Evolutionary conservation across 2,888 invertebrate species (phyloP), one percentile per base, ranked within the genome.

Genomic region (Choreutis nemorana): DNA sequence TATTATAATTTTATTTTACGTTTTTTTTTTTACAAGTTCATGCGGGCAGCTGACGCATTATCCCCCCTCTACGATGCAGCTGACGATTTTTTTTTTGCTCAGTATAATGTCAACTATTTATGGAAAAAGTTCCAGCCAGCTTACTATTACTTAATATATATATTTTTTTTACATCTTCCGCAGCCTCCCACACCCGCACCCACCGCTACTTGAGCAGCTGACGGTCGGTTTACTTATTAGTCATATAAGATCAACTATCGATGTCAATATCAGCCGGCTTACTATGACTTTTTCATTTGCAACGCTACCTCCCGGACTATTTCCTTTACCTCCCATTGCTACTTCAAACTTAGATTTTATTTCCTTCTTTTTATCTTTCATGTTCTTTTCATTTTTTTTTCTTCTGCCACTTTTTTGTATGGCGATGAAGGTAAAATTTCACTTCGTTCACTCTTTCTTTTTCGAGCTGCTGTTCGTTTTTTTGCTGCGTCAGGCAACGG

Each of bases 401-500:
- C 29, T 26, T 25, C 14, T 20, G 15, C 29, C 9, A 25, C 21
- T 20, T 24, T 28, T 32, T 32, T 32, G 22, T 32, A 32, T 14
- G 32, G 32, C 12, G 32, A 32, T 25, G 32, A 32, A 10, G 29
- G 23, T 22, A 29, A 14, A 21, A 32, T 28, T 28, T 31, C 23
- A 28, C 23, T 23, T 23, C 23, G 23, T 5, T 23, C 23, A n/a
- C 23, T n/a, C 9, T 33, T 33, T 25, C 36, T 13, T 32, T 30
- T 29, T 26, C 32, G 24, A 16, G 33, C 20, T 32, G 23, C 14
- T 13, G 28, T 10, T 37, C 33, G 22, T 33, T 35, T 39, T 28
- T 33, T 33, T 31, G 34, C 36, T 14, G 36, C 34, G 25, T 39
- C 31, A 15, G 33, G 33, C 16, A 39, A 33, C n/a, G 37, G 37